Conservation (phyloP, 2,888 invertebrate genomes). For the Macrosoma leucophasiata region DNA sequence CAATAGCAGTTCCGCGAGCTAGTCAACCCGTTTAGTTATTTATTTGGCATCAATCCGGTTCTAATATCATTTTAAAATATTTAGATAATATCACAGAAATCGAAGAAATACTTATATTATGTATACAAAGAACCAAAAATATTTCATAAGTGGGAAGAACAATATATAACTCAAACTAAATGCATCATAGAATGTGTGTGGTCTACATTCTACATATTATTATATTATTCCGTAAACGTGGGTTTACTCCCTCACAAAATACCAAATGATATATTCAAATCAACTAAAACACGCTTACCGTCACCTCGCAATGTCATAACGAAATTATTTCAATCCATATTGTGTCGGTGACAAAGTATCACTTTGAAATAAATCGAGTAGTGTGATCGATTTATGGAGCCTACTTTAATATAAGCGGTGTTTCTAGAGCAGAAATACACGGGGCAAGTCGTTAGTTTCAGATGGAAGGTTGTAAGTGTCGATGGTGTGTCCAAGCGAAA, state of each 20-base stretch:
- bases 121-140: too few relatives aligned
- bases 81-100: too few relatives aligned
- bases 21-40: too few relatives aligned
- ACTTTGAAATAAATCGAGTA: conserved; percentile 49
- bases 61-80: too few relatives aligned
- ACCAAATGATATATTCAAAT: too few relatives aligned
- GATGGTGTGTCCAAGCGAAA: conserved; percentile 26
- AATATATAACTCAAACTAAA: neutral
- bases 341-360: conserved; percentile 50
- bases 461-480: conserved; percentile 22
- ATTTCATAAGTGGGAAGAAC: too few relatives aligned
- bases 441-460: conserved; percentile 38
- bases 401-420: conserved; percentile 54
- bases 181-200: neutral
- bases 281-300: too few relatives aligned
- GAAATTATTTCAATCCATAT: conserved; percentile 5
- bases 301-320: conserved; percentile 1
- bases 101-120: too few relatives aligned
- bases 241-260: too few relatives aligned
- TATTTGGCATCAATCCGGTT: too few relatives aligned
- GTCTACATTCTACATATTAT: neutral
- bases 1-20: too few relatives aligned
- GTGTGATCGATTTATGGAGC: conserved; percentile 54
- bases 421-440: conserved; percentile 51
- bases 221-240: too few relatives aligned